Evolutionary conservation across 2,888 invertebrate genomes (phyloP).

Genomic region (Amblyjoppa fuscipennis): DNA sequence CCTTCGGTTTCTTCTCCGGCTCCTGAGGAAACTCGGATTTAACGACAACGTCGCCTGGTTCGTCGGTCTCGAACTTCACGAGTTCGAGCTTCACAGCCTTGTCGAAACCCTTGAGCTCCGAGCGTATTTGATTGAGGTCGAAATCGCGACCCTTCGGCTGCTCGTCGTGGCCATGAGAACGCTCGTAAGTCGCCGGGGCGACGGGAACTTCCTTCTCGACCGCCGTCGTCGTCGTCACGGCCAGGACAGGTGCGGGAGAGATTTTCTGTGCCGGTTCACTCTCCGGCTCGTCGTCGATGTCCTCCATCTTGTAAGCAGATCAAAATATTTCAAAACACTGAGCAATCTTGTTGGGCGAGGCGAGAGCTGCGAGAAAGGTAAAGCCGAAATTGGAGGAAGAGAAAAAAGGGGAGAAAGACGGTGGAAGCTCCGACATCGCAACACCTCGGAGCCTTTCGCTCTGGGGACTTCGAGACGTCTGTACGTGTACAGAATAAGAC

Average conservation of each 20-base stretch:
- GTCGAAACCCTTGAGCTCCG: slow-evolving; percentile 93
- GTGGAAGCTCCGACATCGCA: too few species aligned
- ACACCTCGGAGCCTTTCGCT: too few species aligned
- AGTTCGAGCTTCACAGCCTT: slow-evolving; percentile 87
- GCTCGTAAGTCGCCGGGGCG: slow-evolving; percentile 43
- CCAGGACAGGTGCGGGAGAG: background rate
- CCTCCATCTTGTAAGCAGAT: slow-evolving; percentile 16
- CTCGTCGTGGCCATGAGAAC: slow-evolving; percentile 85
- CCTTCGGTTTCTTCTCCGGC: slow-evolving; percentile 75
- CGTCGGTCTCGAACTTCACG: slow-evolving; percentile 84
- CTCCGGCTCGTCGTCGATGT: slow-evolving; percentile 38
- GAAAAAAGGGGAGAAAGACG: too few species aligned
- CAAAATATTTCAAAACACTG: too few species aligned
- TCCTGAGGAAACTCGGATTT: slow-evolving; percentile 80
- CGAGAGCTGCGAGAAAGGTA: too few species aligned
- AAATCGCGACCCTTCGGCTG: slow-evolving; percentile 90
- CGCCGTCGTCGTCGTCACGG: background rate
- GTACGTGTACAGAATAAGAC: too few species aligned
- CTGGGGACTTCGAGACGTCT: too few species aligned
- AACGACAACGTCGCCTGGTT: slow-evolving; percentile 86
- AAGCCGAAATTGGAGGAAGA: too few species aligned
- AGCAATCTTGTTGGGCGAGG: too few species aligned
- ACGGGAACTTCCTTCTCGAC: slow-evolving; percentile 11
- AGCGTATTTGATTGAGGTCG: slow-evolving; percentile 94
- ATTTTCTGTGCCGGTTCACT: background rate